These are phyloP conservation scores for Xenopus petersii DNA, from an alignment of 2,797 vertebrate genomes.

Conservation along the genomic window DNA sequence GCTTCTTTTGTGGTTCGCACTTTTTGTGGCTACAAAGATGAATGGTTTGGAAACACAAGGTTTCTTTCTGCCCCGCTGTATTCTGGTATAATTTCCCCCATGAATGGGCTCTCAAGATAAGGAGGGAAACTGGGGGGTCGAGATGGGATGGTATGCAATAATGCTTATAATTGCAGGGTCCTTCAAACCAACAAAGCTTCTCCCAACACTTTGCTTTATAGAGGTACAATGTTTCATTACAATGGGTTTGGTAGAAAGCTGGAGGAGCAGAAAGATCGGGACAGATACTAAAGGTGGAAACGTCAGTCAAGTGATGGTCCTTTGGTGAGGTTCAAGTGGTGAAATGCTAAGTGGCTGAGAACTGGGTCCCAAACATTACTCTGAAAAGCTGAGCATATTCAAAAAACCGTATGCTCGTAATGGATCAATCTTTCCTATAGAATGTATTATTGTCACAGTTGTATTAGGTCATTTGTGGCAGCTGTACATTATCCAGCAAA, in stretches of 20 bases:
- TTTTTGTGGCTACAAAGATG: conserved; percentile 64
- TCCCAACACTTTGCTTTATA: conserved; percentile 62
- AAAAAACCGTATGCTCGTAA: conserved; percentile 62
- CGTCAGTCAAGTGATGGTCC: conserved; percentile 68
- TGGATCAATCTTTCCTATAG: conserved; percentile 67
- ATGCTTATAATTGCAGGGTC: conserved; percentile 74
- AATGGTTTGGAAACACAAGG: conserved; percentile 66
- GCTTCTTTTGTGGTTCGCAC: conserved; percentile 64
- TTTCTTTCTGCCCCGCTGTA: conserved; percentile 64
- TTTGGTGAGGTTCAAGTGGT: conserved; percentile 62
- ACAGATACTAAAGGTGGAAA: conserved; percentile 61
- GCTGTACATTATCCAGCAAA: conserved; percentile 66
- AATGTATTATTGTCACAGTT: conserved; percentile 68
- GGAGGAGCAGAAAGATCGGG: conserved; percentile 57
- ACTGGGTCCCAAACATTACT: conserved; percentile 58
- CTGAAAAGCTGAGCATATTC: conserved; percentile 65
- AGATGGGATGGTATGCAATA: conserved; percentile 71
- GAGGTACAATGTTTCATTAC: conserved; percentile 57
- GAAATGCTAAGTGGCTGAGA: conserved; percentile 64
- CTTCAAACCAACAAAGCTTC: conserved; percentile 66
- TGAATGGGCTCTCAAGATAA: conserved; percentile 67
- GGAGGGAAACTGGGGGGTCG: conserved; percentile 60
- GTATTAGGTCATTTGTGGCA: conserved; percentile 70
- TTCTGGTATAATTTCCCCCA: conserved; percentile 71
- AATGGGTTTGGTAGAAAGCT: conserved; percentile 62